Evolutionary conservation across 2,113 vertebrate genomes (phyloP).

Genomic region (Callithrix jacchus): DNA sequence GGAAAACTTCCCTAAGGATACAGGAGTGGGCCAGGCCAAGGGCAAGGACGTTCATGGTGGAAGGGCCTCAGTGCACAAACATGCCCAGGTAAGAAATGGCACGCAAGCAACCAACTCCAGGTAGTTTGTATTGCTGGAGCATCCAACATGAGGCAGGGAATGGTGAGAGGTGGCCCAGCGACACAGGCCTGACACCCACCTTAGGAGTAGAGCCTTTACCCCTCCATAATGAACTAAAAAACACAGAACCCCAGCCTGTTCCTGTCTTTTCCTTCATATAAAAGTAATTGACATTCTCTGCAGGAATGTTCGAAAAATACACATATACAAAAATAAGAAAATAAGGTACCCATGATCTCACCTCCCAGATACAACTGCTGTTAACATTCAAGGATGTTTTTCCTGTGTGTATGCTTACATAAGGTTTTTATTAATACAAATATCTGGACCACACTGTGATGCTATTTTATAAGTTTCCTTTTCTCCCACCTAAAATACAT

Average conservation of each 20-base stretch:
- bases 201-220: neutral
- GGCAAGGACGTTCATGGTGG: neutral
- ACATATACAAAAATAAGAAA: neutral
- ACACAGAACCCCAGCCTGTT: neutral
- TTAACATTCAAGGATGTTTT: neutral
- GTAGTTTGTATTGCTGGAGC: neutral
- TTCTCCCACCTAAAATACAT: slow-evolving; percentile 16
- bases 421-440: neutral
- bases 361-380: neutral
- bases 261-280: neutral
- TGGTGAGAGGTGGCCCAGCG: neutral
- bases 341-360: neutral
- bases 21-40: neutral
- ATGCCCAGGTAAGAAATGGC: neutral
- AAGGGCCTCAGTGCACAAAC: neutral
- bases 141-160: neutral
- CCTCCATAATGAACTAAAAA: neutral
- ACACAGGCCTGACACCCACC: too few relatives aligned
- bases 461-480: slow-evolving; percentile 2
- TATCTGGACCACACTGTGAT: neutral
- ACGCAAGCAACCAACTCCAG: neutral
- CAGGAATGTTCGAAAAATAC: slow-evolving; percentile 16
- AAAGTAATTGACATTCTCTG: neutral
- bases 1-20: neutral
- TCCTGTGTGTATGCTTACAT: neutral